Percentiles rank a stretch among this genome's conserved stretches.
Conservation (phyloP, 2,113 vertebrate genomes). For the Typhlomys cinereus region DNA sequence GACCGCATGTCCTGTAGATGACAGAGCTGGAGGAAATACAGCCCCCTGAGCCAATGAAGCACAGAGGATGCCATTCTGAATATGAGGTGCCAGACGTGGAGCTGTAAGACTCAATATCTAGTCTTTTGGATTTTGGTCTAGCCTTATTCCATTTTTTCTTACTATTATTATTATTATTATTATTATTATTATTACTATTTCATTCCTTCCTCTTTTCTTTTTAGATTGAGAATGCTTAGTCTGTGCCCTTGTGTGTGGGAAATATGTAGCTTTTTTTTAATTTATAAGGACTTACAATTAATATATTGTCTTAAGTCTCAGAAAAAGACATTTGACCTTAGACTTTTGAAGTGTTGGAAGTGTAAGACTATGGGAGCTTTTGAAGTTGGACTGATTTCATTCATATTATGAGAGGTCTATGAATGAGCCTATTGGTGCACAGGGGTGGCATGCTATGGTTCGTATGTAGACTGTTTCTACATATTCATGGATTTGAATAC, state of each 20-base stretch:
- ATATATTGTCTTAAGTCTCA: too few species aligned
- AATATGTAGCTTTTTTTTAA: background rate
- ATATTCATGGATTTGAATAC: background rate
- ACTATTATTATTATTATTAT: too few species aligned
- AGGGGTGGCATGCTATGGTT: background rate
- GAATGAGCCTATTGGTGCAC: background rate
- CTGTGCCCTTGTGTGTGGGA: background rate
- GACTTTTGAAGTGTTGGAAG: too few species aligned
- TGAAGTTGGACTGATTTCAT: background rate
- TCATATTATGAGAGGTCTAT: background rate
- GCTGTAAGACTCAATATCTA: background rate
- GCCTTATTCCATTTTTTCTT: background rate
- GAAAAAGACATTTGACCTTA: too few species aligned
- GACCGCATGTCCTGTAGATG: background rate
- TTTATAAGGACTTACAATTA: too few species aligned
- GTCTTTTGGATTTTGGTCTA: background rate
- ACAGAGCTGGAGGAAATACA: background rate
- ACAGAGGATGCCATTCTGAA: background rate
- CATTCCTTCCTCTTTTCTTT: background rate
- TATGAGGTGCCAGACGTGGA: background rate
- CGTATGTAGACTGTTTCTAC: background rate
- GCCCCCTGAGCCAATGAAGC: too few species aligned
- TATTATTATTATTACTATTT: too few species aligned
- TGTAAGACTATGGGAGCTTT: background rate
- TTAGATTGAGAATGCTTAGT: background rate